Evolutionary conservation across 2,797 vertebrate genomes (phyloP), one percentile per base, ranked within the genome.

Genomic region (Limnodromus scolopaceus): DNA sequence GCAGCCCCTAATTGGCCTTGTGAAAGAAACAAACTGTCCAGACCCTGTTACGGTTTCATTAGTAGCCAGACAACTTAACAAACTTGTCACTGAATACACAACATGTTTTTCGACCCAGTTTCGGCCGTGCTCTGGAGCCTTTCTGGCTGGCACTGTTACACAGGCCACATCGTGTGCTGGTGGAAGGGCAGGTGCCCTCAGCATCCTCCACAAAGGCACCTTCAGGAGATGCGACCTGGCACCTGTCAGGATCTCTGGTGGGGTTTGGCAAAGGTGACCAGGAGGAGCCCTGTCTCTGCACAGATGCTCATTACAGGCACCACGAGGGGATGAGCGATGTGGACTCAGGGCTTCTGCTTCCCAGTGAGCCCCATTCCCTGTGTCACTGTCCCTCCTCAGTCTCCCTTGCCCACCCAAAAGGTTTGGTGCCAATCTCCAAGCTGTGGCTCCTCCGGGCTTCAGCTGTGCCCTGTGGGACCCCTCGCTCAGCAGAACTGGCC

Each of bases 101-200:
- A 0, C 9, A 77, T 38, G 34, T 8, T 89, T 89, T 65, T 65
- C 75, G 83, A 0, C 27, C 30, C 8, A 2, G 2, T n/a, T 38
- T 49, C 3, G 5, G 64, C 23, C 1, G 0, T 22, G 27, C n/a
- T 48, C 60, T 36, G 61, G 43, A 36, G 39, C 7, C 24, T 27
- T 60, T 53, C 60, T 55, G 45, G 19, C 53, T 25, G 18, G n/a
- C 0, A 0, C 2, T 4, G 18, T 32, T n/a, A 2, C 1, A 16
- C 0, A 1, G n/a, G 41, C 25, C 64, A 17, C 15, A 1, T 2
- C 0, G 0, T 7, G 15, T 57, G 32, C 53, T 5, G 2, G 17
- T 49, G 65, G 17, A 23, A 23, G 24, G 14, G 58, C 45, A 12
- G 24, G 30, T 43, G 63, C 41, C 41, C 69, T 43, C 51, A 5